These are phyloP conservation scores for Aurelia coerulea DNA, from an alignment of 30 jellyfish, hydroid and myxozoan genomes.

Conservation along the genomic window DNA sequence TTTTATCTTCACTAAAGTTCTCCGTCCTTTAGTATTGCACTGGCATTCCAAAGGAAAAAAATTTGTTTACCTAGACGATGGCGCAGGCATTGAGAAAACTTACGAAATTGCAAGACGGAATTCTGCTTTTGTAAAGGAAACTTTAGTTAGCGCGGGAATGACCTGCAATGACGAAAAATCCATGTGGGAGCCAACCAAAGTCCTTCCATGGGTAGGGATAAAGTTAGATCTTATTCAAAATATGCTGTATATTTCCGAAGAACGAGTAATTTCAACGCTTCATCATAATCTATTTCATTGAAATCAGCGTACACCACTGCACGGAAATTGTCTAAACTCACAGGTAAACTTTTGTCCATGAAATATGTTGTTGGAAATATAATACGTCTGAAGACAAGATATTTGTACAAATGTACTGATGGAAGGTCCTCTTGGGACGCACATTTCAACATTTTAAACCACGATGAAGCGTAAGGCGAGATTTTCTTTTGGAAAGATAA, in stretches of 20 bases:
- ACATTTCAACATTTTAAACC: slow-evolving; percentile 6
- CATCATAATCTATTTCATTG: not conserved
- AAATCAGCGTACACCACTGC: slow-evolving; percentile 40
- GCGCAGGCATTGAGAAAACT: too few species aligned
- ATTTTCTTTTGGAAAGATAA: slow-evolving; percentile 3
- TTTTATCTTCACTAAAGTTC: too few species aligned
- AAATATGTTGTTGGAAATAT: not conserved
- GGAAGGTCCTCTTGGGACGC: slow-evolving; percentile 39
- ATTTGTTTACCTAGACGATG: too few species aligned
- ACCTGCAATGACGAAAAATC: slow-evolving; percentile 37
- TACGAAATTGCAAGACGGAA: too few species aligned
- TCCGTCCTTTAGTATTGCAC: too few species aligned
- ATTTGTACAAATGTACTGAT: slow-evolving; percentile 13
- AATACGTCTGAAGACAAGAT: slow-evolving; percentile 23
- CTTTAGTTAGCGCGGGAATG: not conserved
- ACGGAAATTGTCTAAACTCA: not conserved
- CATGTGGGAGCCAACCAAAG: slow-evolving; percentile 32
- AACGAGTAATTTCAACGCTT: not conserved
- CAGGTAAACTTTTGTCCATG: too few species aligned
- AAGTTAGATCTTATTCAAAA: not conserved
- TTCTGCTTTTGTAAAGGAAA: too few species aligned
- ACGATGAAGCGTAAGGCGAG: not conserved
- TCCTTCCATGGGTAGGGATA: slow-evolving; percentile 12
- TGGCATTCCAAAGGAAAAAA: too few species aligned
- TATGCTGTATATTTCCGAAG: not conserved